Evolutionary conservation across 2,113 vertebrate species (phyloP).

Genomic region (Seriola quinqueradiata): DNA sequence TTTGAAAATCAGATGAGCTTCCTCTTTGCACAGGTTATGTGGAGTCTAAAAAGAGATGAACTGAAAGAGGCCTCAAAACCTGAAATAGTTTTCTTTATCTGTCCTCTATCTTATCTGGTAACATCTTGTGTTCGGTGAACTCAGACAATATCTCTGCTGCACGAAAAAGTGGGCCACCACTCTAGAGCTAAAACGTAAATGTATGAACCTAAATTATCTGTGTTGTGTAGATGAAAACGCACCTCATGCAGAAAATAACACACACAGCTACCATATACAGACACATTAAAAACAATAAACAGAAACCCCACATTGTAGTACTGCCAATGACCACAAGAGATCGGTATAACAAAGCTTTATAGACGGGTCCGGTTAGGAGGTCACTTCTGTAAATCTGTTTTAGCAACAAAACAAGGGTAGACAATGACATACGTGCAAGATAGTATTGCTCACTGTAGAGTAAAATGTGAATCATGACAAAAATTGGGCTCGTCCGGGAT

Average conservation of each 20-base stretch:
- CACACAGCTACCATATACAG: background rate
- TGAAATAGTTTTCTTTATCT: background rate
- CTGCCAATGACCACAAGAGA: constrained; percentile 49
- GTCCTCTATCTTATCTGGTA: background rate
- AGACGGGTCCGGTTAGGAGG: fast-evolving
- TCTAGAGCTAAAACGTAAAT: background rate
- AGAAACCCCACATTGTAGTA: constrained; percentile 7
- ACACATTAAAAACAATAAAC: background rate
- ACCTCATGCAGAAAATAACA: background rate
- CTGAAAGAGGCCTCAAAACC: background rate
- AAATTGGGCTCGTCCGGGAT: constrained; percentile 81
- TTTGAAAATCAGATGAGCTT: background rate
- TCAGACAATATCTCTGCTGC: background rate
- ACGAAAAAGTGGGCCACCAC: background rate
- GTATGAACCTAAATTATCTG: background rate
- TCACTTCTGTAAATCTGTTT: fast-evolving
- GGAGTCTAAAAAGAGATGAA: background rate
- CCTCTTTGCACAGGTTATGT: background rate
- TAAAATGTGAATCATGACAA: background rate
- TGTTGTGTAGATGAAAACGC: background rate
- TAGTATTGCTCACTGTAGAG: fast-evolving
- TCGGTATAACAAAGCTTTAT: constrained; percentile 29
- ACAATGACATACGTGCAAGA: fast-evolving
- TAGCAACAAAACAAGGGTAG: fast-evolving
- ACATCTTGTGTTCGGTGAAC: background rate